phyloP scores from a whole-genome alignment of 2,113 vertebrate species.

The Cyanoramphus novaezelandiae region DNA sequence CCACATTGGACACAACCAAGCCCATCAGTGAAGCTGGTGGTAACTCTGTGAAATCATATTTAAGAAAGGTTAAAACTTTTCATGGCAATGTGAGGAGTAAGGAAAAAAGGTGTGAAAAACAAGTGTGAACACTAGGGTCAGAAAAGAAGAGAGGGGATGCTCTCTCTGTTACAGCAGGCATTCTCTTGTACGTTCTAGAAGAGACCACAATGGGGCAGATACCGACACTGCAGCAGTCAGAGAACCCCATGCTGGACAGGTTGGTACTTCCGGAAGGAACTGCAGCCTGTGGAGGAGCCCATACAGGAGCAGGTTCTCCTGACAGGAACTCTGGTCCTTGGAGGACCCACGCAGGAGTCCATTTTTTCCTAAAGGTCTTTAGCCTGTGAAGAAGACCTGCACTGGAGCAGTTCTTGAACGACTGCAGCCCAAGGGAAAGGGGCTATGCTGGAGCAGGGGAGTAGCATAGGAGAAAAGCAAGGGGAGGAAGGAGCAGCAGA shows the following conservation, averaged over 20 bases:
- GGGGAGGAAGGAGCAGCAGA: neutral
- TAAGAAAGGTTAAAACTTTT: neutral
- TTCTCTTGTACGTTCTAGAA: neutral
- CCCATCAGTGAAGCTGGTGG: neutral
- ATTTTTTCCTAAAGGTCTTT: neutral
- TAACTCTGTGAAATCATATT: neutral
- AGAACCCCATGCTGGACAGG: neutral
- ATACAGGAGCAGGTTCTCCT: neutral
- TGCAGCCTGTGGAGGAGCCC: neutral
- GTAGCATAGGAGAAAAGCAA: rapidly evolving
- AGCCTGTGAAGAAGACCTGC: neutral
- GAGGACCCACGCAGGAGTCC: neutral
- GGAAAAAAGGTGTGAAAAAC: neutral
- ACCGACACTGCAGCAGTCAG: neutral
- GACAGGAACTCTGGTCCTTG: neutral
- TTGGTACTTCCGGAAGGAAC: neutral
- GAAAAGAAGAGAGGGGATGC: neutral
- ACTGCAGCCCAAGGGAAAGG: neutral
- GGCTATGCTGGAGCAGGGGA: neutral
- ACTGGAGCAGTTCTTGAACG: neutral
- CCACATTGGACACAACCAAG: rapidly evolving
- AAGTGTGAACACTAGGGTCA: neutral
- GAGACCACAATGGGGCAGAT: neutral
- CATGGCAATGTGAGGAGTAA: neutral
- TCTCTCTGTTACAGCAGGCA: neutral